Conservation (phyloP, 2,888 invertebrate species). For the Pseudolycoriella hygida region DNA sequence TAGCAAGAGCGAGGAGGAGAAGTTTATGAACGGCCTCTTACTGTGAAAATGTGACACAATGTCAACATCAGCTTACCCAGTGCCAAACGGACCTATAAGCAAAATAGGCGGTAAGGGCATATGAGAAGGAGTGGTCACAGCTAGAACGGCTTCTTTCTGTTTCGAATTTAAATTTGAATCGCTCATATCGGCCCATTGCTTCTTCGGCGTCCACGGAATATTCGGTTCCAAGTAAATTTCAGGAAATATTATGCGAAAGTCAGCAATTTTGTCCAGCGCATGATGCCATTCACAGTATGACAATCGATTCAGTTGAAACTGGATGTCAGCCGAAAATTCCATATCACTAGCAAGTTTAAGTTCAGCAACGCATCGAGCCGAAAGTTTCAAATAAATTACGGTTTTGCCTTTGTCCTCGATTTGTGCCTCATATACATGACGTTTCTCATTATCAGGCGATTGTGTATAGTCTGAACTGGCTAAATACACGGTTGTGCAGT, state of each 20-base stretch:
- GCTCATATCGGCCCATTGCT: conserved; percentile 45
- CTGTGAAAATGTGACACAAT: too few relatives aligned
- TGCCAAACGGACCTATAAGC: conserved; percentile 68
- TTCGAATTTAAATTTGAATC: conserved; percentile 52
- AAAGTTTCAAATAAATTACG: conserved; percentile 54
- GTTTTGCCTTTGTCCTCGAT: conserved; percentile 69
- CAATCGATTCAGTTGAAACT: conserved; percentile 62
- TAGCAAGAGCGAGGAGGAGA: too few relatives aligned
- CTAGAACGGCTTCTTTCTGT: conserved; percentile 60
- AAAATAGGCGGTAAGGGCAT: conserved; percentile 50
- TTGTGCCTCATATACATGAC: conserved; percentile 50
- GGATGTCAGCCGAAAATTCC: conserved; percentile 50
- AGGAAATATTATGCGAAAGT: conserved; percentile 55
- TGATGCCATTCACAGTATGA: conserved; percentile 74
- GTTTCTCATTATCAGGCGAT: conserved; percentile 18
- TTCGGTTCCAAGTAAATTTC: conserved; percentile 40
- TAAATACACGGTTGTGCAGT: conserved; percentile 52
- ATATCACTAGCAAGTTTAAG: conserved; percentile 42
- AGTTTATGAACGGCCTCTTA: too few relatives aligned
- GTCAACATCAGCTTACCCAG: too few relatives aligned
- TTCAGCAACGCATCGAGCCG: conserved; percentile 43
- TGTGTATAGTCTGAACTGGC: conserved; percentile 7
- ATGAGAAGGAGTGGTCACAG: conserved; percentile 48
- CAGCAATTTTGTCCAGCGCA: conserved; percentile 57
- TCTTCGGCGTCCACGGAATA: conserved; percentile 50